Evolutionary conservation across 2,888 invertebrate genomes (phyloP), one percentile per base, ranked within the genome.

Genomic region (Choreutis nemorana): DNA sequence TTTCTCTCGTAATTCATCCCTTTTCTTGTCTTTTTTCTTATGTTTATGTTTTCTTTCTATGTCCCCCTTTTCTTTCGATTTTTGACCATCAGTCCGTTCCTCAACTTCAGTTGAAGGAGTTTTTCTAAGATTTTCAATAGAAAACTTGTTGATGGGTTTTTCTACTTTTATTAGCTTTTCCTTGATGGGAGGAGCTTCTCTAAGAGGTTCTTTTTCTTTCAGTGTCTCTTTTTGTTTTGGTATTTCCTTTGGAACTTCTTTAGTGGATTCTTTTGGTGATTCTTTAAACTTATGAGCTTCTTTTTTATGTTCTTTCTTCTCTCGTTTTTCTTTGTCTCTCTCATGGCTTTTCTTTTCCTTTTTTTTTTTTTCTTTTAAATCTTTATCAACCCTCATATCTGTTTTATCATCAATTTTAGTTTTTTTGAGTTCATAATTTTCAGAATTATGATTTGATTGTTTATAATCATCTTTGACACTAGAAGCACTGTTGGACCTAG

Each of bases 21-120:
- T 81, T 48, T 84, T 87, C 46, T 87, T 87, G 39, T 85, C 84
- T 54, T 84, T 84, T 54, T 83, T 84, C 63, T 84, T 85, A 40
- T 83, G 83, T 50, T 84, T 85, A 40, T 83, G 83, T 43, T 81
- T 81, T 37, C 78, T 72, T 48, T 82, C 81, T 26, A 65, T 56
- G 32, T 81, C 73, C 31, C 72, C 67, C 45, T 82, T 82, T 11
- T 81, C 83, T 53, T 73, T 79, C 30, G 66, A 50, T 46, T 78
- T 80, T 24, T 64, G 65, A 39, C 42, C 59, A 38, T 70, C 70
- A 30, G 48, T 34, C 20, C 61, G 53, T 18, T 77, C 73, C 25
- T 64, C 63, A 41, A 36, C 50, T 34, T 75, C 78, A 38, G 59
- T 50, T 20, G 75, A 68, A 29, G 78, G 77, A 10, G 73, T 70